Conservation (phyloP, 2,113 vertebrate species). For the Amblyopsis rosae region DNA sequence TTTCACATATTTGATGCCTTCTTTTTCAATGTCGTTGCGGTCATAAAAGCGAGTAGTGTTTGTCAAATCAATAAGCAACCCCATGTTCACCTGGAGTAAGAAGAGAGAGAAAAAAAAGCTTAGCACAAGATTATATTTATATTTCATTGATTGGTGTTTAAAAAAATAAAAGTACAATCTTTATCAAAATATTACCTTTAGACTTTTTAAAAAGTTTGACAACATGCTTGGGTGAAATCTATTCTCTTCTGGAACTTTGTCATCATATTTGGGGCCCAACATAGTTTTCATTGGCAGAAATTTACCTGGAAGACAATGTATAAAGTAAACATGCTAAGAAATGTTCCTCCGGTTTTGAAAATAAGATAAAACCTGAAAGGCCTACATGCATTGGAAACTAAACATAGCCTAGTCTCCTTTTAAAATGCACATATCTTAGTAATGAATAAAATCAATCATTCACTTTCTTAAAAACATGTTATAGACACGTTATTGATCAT, state of each 20-base stretch:
- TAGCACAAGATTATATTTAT: not conserved
- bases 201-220: slow-evolving; percentile 93
- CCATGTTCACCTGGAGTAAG: slow-evolving; percentile 91
- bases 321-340: not conserved
- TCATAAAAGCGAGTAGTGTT: slow-evolving; percentile 97
- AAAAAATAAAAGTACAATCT: too few species aligned
- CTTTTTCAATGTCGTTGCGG: slow-evolving; percentile 92
- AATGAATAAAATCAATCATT: too few species aligned
- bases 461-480: too few species aligned
- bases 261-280: slow-evolving; percentile 93
- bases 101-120: not conserved
- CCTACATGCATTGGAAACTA: not conserved
- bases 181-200: slow-evolving; percentile 81
- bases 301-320: slow-evolving; percentile 75
- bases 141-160: not conserved
- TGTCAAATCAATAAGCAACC: slow-evolving; percentile 93
- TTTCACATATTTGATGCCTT: slow-evolving; percentile 93
- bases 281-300: slow-evolving; percentile 99
- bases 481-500: too few species aligned
- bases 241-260: slow-evolving; percentile 93
- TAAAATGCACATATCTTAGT: not conserved
- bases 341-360: not conserved
- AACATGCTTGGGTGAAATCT: slow-evolving; percentile 95
- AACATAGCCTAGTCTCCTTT: not conserved
- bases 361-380: not conserved